Evolutionary conservation across 2,888 invertebrate species (phyloP), one percentile per base, ranked within the genome.

Genomic region (Magallana nippona): DNA sequence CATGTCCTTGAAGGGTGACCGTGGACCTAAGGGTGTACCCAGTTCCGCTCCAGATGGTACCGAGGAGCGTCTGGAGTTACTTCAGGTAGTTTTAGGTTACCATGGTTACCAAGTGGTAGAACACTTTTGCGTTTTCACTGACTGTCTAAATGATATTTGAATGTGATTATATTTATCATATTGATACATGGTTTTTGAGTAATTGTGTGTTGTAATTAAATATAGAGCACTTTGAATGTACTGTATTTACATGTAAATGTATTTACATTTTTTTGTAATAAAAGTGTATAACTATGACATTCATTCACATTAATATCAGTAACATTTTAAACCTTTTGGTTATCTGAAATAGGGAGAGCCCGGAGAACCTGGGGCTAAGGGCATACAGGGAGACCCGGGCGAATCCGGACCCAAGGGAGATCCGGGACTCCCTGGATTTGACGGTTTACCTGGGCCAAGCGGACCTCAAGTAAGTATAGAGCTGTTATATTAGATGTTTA

Each of bases 1-100:
- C 83, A 63, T 85, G 60, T 83, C 17, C 10, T 71, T 79, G 15
- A 84, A 92, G 92, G 93, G 93, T 44, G 91, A 92, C 55, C 84
- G 91, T n/a, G 93, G 93, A 17, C 92, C 92, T 10, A 90, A 89
- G 32, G 93, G 93, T 13, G 83, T 93, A 15, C 90, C 90, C 10
- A 90, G 87, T n/a, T 87, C 86, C 58, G 82, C 90, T 22, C 88
- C 88, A 19, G 84, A 84, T 10, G 90, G 91, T 55, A 89, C 88
- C 86, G 90, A 90, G 79, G 84, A 77, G 2, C 89, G 86, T 57
- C 82, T 91, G 15, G 84, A 89, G 22, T 82, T 87, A 55, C 84
- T 91, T 3, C 89, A 89, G 90, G 91, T 91, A 90, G 56, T 77
- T 19, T 56, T 78, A 27, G 63, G 55, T 55, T 10, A 15, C 19